These are phyloP conservation scores for Psilopogon haemacephalus DNA, from an alignment of 2,113 vertebrate species.

Conservation along the genomic window DNA sequence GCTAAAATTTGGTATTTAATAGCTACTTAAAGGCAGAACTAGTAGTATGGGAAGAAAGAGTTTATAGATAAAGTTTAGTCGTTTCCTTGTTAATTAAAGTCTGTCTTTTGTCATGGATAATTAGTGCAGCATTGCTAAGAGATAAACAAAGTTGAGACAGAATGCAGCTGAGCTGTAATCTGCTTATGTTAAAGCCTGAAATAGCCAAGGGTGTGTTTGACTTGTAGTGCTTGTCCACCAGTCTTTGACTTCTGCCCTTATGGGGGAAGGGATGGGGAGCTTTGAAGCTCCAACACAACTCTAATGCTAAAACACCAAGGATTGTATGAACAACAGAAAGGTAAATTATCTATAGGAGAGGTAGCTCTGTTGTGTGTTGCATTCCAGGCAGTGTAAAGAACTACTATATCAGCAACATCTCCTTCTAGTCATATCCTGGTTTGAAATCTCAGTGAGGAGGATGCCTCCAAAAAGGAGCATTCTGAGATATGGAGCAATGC, in stretches of 20 bases:
- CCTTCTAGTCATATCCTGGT: neutral
- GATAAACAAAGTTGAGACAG: constrained; percentile 19
- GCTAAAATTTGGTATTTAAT: neutral
- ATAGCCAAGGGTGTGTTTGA: constrained; percentile 14
- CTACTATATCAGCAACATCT: neutral
- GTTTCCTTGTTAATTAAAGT: constrained; percentile 20
- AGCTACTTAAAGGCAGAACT: neutral
- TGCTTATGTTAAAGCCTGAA: constrained; percentile 20
- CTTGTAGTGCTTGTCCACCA: neutral
- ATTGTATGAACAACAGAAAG: neutral
- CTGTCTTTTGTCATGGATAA: constrained; percentile 54
- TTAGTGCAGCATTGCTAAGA: constrained; percentile 11
- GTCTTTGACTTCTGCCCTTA: neutral
- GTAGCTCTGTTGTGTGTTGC: neutral
- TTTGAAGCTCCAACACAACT: neutral
- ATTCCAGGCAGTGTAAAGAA: neutral
- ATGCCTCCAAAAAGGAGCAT: neutral
- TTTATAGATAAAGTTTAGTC: constrained; percentile 9
- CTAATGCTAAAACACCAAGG: neutral
- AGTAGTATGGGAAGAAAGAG: neutral
- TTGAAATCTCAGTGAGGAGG: neutral
- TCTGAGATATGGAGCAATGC: rapidly evolving
- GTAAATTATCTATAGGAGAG: neutral
- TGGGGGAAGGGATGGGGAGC: neutral
- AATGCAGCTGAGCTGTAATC: constrained; percentile 26